Evolutionary conservation across 1,140 invertebrate species (phyloP), one percentile per base, ranked within the genome.

Genomic region (Pseudomyrmex flavicornis): DNA sequence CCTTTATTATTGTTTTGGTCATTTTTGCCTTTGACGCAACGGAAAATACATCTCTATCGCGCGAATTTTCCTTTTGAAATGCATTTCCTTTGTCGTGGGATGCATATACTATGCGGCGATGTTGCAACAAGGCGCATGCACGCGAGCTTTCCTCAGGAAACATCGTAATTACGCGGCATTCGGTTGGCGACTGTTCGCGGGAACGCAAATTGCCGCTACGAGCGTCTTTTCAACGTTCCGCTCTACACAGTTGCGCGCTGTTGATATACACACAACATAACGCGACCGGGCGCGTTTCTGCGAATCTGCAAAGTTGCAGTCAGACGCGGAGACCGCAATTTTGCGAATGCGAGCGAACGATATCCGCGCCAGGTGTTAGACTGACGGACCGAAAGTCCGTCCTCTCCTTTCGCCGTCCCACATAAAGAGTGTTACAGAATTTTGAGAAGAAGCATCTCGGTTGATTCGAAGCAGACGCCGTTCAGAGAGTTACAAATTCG

Each of bases 71-170:
- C 76, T 54, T 35, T 70, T 22, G 65, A 70, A 72, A 22, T 65
- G 20, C 35, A 35, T 35, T 61, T 26, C 35, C n/a, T 70, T 80
- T 59, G 76, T 80, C 52, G 74, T 68, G 54, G 44, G 54, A 72
- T 48, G 65, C 65, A 50, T 54, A 46, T 46, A 50, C 70, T 59
- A 35, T 35, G 35, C 5, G 35, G 66, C 66, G n/a, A 79, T 26
- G 52, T 48, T 70, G 76, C 65, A 79, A 54, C 52, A 26, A 69
- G 17, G 44, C 35, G 26, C 35, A 12, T 52, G 54, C 76, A 80
- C 76, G 66, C 76, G 76, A 80, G 66, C 76, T 80, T 80, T 80
- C 44, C 66, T 70, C 66, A 72, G 66, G 76, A 80, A 80, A 70
- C 54, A 35, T 59, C 44, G 76, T 80, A 80, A 80, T 80, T 80